phyloP scores from a whole-genome alignment of 2,797 vertebrate genomes.

The Sorex maritimensis region DNA sequence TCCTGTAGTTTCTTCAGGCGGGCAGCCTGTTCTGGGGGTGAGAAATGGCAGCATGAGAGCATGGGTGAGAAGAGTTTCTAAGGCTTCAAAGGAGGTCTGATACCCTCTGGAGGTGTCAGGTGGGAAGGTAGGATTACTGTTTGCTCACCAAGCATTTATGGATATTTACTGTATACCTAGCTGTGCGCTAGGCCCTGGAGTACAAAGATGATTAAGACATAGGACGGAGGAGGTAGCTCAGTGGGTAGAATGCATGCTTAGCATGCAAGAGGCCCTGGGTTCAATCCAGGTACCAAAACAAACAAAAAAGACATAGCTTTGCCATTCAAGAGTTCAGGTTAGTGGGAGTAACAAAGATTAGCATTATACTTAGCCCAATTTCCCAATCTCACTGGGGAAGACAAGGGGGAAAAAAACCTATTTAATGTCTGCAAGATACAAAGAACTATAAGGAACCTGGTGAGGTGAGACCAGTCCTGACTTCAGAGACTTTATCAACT shows the following conservation, averaged over 20 bases:
- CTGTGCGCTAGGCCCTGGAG: background rate
- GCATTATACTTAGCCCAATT: conserved; percentile 15
- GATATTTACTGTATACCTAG: background rate
- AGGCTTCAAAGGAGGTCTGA: background rate
- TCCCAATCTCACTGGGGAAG: conserved; percentile 8
- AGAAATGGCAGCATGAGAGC: conserved; percentile 65
- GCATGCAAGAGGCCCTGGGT: background rate
- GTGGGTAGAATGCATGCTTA: background rate
- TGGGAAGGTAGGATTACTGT: background rate
- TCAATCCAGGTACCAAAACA: background rate
- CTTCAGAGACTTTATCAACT: conserved; percentile 43
- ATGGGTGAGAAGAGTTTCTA: background rate
- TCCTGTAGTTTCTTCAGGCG: conserved; percentile 96
- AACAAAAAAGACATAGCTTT: background rate
- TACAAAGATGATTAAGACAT: conserved; percentile 15
- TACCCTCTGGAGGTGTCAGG: background rate
- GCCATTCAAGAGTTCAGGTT: conserved; percentile 12
- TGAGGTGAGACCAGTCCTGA: background rate
- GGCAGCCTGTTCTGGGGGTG: conserved; percentile 94
- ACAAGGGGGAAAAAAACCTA: background rate
- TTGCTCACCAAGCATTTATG: conserved; percentile 14
- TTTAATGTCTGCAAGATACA: background rate
- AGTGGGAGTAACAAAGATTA: background rate
- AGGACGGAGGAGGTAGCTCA: background rate
- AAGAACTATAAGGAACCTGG: conserved; percentile 8